Percentiles rank a stretch among this genome's conserved stretches.
These are phyloP conservation scores for Struthio camelus DNA, from an alignment of 2,113 vertebrate genomes.

Conservation along the genomic window DNA sequence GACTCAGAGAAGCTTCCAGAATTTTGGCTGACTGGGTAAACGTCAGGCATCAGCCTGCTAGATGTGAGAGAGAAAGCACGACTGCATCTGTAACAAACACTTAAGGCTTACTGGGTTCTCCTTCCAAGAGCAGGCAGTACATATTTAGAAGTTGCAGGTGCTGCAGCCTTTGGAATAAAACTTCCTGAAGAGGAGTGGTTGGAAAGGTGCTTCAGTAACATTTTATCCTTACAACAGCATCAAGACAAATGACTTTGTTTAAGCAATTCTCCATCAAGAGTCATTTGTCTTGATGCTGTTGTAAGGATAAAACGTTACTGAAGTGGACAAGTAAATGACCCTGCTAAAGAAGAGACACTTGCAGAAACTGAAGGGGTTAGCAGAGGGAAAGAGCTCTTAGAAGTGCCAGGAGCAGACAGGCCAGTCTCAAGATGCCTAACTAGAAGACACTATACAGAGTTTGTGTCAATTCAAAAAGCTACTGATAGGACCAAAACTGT, in stretches of 20 bases:
- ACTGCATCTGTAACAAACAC: neutral
- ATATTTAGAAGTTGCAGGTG: neutral
- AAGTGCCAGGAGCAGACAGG: neutral
- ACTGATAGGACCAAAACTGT: neutral
- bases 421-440: neutral
- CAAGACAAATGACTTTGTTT: neutral
- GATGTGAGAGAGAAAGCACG: neutral
- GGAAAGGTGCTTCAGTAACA: neutral
- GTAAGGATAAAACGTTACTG: no score
- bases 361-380: neutral
- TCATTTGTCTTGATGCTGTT: no score
- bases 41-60: neutral
- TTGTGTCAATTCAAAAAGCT: neutral
- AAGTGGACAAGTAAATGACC: neutral
- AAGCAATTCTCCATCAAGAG: no score
- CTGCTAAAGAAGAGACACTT: neutral
- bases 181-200: neutral
- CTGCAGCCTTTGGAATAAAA: neutral
- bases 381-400: neutral
- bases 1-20: neutral
- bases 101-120: neutral
- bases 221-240: neutral
- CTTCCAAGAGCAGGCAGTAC: neutral
- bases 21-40: neutral
- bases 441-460: neutral